Evolutionary conservation across 2,113 vertebrate species (phyloP).

Genomic region (Oreochromis tanganicae): DNA sequence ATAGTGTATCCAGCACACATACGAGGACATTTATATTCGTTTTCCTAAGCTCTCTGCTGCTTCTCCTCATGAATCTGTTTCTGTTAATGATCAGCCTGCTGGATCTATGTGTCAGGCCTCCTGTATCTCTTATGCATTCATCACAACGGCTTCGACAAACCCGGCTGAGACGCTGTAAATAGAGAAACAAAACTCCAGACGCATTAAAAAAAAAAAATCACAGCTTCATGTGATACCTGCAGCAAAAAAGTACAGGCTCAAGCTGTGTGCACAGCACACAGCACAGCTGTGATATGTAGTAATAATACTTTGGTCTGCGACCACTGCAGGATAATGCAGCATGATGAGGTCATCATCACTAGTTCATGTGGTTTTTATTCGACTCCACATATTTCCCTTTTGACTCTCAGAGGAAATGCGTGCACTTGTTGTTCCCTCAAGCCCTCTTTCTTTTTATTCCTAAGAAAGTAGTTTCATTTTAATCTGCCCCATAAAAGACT

Average conservation of each 20-base stretch:
- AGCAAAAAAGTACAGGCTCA: neutral
- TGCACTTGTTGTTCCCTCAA: neutral
- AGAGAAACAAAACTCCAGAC: constrained; percentile 17
- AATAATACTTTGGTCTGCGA: neutral
- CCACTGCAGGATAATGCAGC: neutral
- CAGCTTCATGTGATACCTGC: neutral
- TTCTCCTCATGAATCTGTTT: neutral
- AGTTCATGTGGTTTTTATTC: neutral
- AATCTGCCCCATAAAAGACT: neutral
- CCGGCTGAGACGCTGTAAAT: neutral
- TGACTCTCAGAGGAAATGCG: neutral
- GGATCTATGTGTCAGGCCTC: neutral
- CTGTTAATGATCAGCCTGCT: constrained; percentile 8
- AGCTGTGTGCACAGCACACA: neutral
- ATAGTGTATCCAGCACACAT: neutral
- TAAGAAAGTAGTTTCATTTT: neutral
- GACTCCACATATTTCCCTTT: neutral
- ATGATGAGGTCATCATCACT: neutral
- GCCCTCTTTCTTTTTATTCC: neutral
- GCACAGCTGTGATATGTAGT: neutral
- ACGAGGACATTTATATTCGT: neutral
- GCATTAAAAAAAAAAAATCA: neutral
- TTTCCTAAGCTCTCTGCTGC: neutral
- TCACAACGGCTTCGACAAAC: neutral
- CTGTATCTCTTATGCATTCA: constrained; percentile 3